These are phyloP conservation scores for Musca domestica DNA, from an alignment of 1,140 invertebrate species.

Conservation along the genomic window DNA sequence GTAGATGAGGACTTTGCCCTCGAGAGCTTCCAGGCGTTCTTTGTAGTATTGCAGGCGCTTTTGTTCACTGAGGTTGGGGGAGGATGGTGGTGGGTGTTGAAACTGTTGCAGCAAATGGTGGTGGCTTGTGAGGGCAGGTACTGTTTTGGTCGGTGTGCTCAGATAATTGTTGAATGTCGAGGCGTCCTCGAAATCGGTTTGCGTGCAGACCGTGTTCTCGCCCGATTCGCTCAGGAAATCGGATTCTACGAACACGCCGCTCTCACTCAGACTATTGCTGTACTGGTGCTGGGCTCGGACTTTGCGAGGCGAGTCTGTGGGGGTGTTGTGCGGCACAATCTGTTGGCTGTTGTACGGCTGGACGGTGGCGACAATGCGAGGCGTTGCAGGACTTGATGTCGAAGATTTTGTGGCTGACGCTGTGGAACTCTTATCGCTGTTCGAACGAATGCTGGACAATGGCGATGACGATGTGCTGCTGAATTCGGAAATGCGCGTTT, in stretches of 20 bases:
- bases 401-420: slow-evolving; percentile 1
- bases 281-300: slow-evolving; percentile 35
- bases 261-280: slow-evolving; percentile 60
- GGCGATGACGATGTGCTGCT: slow-evolving; percentile 27
- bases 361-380: slow-evolving; percentile 49
- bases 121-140: slow-evolving; percentile 56
- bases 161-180: slow-evolving; percentile 45
- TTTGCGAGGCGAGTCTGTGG: slow-evolving; percentile 29
- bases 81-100: slow-evolving; percentile 23
- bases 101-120: background rate
- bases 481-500: slow-evolving; percentile 32
- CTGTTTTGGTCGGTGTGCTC: slow-evolving; percentile 31
- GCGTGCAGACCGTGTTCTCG: slow-evolving; percentile 55
- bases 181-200: slow-evolving; percentile 57
- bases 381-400: background rate
- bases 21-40: slow-evolving; percentile 60
- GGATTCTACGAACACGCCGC: slow-evolving; percentile 63
- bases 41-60: slow-evolving; percentile 62
- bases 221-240: slow-evolving; percentile 32
- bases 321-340: slow-evolving; percentile 35
- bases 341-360: slow-evolving; percentile 42
- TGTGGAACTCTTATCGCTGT: background rate
- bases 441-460: slow-evolving; percentile 23
- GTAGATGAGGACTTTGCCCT: slow-evolving; percentile 61
- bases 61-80: slow-evolving; percentile 56